Evolutionary conservation across 2,797 vertebrate species (phyloP), one percentile per base, ranked within the genome.

Genomic region (Philypnodon macrostomus): DNA sequence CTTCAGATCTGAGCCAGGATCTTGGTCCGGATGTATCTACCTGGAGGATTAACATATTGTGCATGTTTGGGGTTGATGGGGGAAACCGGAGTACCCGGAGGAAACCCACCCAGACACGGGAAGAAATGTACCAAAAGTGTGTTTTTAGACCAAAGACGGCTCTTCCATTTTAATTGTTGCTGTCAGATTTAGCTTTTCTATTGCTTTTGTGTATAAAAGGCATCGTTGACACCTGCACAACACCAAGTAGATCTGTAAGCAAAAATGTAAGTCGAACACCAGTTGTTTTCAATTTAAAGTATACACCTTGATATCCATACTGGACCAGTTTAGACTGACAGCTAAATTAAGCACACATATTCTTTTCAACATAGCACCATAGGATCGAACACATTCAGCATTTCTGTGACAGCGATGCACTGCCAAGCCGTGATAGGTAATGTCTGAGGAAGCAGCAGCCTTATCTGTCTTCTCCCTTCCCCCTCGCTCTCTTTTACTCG

Each of bases 401-500:
- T 74, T 79, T 77, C 41, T 63, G 59, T 55, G 70, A 61, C 63
- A 63, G 73, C 65, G 37, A 50, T 32, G 58, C 68, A 58, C 69
- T 69, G 58, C 65, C 73, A 45, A 50, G 71, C 65, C 74, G 75
- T 70, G 79, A 83, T 75, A 69, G 70, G 77, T 80, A 72, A 81
- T 84, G 83, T 81, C 70, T 67, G 72, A 79, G 67, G 70, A 68
- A 58, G 61, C 62, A 58, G 61, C 62, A 44, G 70, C 66, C 63
- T 84, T 84, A 83, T 85, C 78, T 73, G 61, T 72, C 41, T 44
- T 59, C 56, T 40, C 17, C 60, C 45, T 57, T 47, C 64, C 44
- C 53, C 26, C 44, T n/a, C 54, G 47, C 70, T 57, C 37, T 59
- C n/a, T 49, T 63, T 65, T 66, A 44, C 65, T 67, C 55, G 36